Evolutionary conservation across 1,140 invertebrate species (phyloP).

Genomic region (Monomorium pharaonis): DNA sequence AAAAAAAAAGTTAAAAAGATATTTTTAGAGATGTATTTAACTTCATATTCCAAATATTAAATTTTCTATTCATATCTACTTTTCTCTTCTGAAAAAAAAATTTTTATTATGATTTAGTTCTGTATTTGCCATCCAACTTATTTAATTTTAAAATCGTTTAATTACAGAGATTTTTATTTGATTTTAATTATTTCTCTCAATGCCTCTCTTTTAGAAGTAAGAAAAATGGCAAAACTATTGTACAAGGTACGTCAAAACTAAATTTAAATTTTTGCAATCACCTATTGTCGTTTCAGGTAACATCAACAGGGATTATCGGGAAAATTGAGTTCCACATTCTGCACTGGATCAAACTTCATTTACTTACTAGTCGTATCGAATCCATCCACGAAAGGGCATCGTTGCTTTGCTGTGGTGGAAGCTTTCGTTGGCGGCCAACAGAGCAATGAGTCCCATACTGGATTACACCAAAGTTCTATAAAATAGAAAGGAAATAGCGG

Average conservation of each 20-base stretch:
- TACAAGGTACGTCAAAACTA: background rate
- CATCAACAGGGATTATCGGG: background rate
- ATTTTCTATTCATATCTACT: background rate
- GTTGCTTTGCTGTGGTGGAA: slow-evolving; percentile 86
- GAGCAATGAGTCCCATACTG: slow-evolving; percentile 89
- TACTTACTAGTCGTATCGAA: slow-evolving; percentile 91
- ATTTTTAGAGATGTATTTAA: too few relatives aligned
- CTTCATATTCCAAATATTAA: background rate
- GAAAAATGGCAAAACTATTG: background rate
- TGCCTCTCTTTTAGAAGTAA: too few relatives aligned
- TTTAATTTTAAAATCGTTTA: background rate
- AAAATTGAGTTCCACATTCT: slow-evolving; percentile 16
- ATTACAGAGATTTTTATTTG: background rate
- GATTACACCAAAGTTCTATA: slow-evolving; percentile 88
- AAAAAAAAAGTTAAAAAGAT: too few relatives aligned
- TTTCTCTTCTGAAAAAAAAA: background rate
- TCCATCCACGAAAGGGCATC: slow-evolving; percentile 90
- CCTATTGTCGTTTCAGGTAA: background rate
- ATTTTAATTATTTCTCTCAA: background rate
- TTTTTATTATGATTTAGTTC: background rate
- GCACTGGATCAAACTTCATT: background rate
- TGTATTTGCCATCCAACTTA: background rate
- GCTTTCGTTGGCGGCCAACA: slow-evolving; percentile 92
- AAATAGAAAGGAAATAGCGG: slow-evolving; percentile 66
- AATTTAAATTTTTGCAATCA: background rate